A percentile compares a stretch with the other conserved stretches of the same genome.
phyloP scores from a whole-genome alignment of 2,888 invertebrate genomes.

The Gymnosoma rotundatum region DNA sequence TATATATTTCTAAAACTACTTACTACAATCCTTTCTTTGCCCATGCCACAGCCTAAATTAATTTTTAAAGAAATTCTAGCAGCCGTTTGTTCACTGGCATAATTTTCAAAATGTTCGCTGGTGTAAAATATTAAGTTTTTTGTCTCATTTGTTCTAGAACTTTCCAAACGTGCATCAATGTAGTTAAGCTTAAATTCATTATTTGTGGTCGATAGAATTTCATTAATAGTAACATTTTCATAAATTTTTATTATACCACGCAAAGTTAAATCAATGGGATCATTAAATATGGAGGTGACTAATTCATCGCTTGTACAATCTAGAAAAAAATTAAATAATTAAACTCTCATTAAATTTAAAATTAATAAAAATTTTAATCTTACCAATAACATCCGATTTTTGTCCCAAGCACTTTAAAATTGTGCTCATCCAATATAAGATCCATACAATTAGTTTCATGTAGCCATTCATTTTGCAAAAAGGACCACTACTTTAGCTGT shows the following conservation, averaged over 20 bases:
- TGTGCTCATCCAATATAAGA: background rate
- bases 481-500: background rate
- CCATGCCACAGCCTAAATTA: slow-evolving; percentile 69
- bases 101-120: slow-evolving; percentile 72
- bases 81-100: slow-evolving; percentile 72
- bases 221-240: slow-evolving; percentile 70
- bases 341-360: background rate
- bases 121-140: slow-evolving; percentile 72
- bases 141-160: background rate
- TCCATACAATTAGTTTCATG: background rate
- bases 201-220: slow-evolving; percentile 66
- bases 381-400: slow-evolving; percentile 13
- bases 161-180: slow-evolving; percentile 73
- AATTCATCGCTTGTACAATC: slow-evolving; percentile 69
- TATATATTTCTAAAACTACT: background rate
- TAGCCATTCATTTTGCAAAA: slow-evolving; percentile 2
- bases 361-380: slow-evolving; percentile 1
- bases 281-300: slow-evolving; percentile 68
- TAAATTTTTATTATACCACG: slow-evolving; percentile 67
- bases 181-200: slow-evolving; percentile 72
- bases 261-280: slow-evolving; percentile 65
- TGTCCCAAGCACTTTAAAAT: background rate
- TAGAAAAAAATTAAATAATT: background rate
- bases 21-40: slow-evolving; percentile 69
- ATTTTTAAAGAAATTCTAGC: slow-evolving; percentile 70